Conservation (phyloP, 2,113 vertebrate species). For the Misgurnus anguillicaudatus region DNA sequence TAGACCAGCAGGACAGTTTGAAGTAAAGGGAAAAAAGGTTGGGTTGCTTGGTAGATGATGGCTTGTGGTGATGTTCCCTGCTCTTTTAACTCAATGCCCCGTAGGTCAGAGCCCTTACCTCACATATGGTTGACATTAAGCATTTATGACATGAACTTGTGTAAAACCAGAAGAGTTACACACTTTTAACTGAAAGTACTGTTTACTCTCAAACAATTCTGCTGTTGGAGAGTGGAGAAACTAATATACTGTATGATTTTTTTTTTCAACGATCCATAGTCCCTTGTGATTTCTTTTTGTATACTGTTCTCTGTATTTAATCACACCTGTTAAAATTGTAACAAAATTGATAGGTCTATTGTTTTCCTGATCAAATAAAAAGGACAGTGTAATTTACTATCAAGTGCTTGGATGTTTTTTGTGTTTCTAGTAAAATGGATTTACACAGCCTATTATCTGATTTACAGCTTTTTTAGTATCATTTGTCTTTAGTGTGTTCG, state of each 20-base stretch:
- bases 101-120: constrained; percentile 25
- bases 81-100: background rate
- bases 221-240: constrained; percentile 19
- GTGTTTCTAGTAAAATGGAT: too few relatives aligned
- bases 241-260: constrained; percentile 44
- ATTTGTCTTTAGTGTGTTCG: constrained; percentile 10
- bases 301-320: constrained; percentile 53
- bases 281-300: constrained; percentile 41
- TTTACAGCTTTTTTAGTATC: background rate
- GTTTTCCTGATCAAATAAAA: constrained; percentile 51
- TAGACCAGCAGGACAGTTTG: constrained; percentile 51
- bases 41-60: constrained; percentile 56
- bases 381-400: constrained; percentile 46
- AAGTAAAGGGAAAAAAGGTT: constrained; percentile 57
- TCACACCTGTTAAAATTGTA: constrained; percentile 51
- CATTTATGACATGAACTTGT: background rate
- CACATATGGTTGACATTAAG: constrained; percentile 17
- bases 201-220: constrained; percentile 41
- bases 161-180: constrained; percentile 25
- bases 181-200: constrained; percentile 31
- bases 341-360: constrained; percentile 45
- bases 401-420: constrained; percentile 35
- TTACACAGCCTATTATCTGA: background rate
- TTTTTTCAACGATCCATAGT: constrained; percentile 27
- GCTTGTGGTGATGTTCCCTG: constrained; percentile 3